These are phyloP conservation scores for Anoplolepis gracilipes DNA, from an alignment of 1,140 invertebrate species.

Conservation along the genomic window DNA sequence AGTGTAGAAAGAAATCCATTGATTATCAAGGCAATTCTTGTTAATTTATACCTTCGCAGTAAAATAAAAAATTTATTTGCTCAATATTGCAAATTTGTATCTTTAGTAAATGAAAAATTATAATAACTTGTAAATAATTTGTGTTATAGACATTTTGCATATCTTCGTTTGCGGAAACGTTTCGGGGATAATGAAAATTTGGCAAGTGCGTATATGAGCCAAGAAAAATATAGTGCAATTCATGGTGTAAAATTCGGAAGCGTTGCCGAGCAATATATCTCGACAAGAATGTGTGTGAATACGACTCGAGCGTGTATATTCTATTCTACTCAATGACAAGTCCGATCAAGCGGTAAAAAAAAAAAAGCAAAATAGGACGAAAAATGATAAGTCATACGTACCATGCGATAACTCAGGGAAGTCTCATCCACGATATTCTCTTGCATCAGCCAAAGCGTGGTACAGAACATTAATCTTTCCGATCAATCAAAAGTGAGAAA, in stretches of 20 bases:
- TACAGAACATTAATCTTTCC: constrained; percentile 80
- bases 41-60: neutral
- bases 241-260: constrained; percentile 44
- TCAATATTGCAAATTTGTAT: neutral
- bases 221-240: constrained; percentile 29
- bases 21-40: neutral
- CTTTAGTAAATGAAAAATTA: neutral
- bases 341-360: constrained; percentile 62
- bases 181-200: constrained; percentile 31
- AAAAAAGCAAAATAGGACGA: constrained; percentile 68
- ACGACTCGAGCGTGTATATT: constrained; percentile 47
- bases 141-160: neutral
- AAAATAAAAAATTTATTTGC: neutral
- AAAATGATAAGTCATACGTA: constrained; percentile 80
- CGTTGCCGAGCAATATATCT: constrained; percentile 1
- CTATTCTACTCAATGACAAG: constrained; percentile 50
- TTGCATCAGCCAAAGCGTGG: constrained; percentile 82
- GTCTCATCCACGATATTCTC: constrained; percentile 77
- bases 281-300: constrained; percentile 22
- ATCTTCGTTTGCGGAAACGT: neutral
- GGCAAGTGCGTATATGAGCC: constrained; percentile 15
- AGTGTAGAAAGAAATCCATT: neutral
- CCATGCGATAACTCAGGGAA: constrained; percentile 80
- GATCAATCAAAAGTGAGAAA: constrained; percentile 76
- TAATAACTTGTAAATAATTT: neutral